phyloP scores from a whole-genome alignment of 2,113 vertebrate species.

The Chionodraco myersi region DNA sequence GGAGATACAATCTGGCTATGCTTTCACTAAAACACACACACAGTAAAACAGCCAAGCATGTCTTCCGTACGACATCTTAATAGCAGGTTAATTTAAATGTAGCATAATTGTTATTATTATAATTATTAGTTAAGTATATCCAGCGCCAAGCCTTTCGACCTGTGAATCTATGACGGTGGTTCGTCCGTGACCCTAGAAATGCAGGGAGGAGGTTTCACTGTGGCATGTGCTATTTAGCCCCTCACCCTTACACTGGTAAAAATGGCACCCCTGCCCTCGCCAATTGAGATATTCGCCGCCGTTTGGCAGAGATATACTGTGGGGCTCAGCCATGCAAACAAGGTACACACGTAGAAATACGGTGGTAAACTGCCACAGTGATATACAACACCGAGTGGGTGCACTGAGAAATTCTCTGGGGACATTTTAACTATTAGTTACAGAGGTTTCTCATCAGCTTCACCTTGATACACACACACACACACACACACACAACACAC shows the following conservation, averaged over 20 bases:
- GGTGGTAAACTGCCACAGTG: background rate
- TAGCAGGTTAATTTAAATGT: conserved; percentile 5
- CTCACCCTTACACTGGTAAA: conserved; percentile 24
- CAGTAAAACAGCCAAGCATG: background rate
- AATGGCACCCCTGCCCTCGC: conserved; percentile 25
- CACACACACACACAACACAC: no score
- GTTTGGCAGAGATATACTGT: conserved; percentile 13
- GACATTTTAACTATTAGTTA: conserved; percentile 13
- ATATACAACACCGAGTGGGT: background rate
- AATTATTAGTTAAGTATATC: background rate
- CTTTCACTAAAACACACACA: background rate
- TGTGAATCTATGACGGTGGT: background rate
- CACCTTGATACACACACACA: background rate
- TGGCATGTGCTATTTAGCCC: conserved; percentile 42
- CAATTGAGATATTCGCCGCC: conserved; percentile 16
- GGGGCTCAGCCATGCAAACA: conserved; percentile 15
- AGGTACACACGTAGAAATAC: background rate
- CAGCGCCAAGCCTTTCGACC: background rate
- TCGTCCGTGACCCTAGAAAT: conserved; percentile 20
- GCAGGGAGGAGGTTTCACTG: background rate
- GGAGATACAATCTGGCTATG: no score
- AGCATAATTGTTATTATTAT: background rate
- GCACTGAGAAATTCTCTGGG: background rate
- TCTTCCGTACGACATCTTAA: background rate
- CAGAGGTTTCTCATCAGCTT: conserved; percentile 25